Conservation (phyloP, 2,113 vertebrate species). For the Gopherus evgoodei region DNA sequence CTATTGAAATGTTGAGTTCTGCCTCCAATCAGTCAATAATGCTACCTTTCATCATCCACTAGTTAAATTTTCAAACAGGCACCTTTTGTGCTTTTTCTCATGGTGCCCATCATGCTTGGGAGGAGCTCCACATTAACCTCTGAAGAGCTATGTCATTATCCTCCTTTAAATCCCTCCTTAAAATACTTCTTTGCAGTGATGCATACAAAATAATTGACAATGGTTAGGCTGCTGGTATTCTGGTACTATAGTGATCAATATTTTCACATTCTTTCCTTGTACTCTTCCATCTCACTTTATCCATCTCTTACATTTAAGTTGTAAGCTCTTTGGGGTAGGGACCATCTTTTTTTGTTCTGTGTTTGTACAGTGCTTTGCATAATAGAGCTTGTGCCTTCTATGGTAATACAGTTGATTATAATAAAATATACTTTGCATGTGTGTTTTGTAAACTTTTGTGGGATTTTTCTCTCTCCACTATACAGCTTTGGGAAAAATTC, state of each 20-base stretch:
- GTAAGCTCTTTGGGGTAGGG: neutral
- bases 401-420: neutral
- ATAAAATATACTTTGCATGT: neutral
- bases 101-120: neutral
- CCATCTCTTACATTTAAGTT: neutral
- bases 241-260: neutral
- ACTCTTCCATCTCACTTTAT: neutral
- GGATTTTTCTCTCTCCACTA: neutral
- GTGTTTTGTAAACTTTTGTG: neutral
- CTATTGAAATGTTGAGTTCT: neutral
- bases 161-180: neutral
- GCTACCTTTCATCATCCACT: neutral
- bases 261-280: neutral
- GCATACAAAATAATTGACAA: neutral
- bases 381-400: neutral
- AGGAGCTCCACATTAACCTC: neutral
- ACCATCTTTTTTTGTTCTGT: neutral
- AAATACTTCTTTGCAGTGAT: neutral
- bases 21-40: neutral
- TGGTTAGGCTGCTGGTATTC: neutral
- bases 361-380: neutral
- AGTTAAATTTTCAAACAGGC: neutral
- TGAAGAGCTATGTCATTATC: neutral
- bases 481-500: neutral
- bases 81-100: neutral